A percentile compares a stretch with the other conserved stretches of the same genome.
phyloP scores from a whole-genome alignment of 1,140 invertebrate genomes.

The Drosophila parabipectinata region DNA sequence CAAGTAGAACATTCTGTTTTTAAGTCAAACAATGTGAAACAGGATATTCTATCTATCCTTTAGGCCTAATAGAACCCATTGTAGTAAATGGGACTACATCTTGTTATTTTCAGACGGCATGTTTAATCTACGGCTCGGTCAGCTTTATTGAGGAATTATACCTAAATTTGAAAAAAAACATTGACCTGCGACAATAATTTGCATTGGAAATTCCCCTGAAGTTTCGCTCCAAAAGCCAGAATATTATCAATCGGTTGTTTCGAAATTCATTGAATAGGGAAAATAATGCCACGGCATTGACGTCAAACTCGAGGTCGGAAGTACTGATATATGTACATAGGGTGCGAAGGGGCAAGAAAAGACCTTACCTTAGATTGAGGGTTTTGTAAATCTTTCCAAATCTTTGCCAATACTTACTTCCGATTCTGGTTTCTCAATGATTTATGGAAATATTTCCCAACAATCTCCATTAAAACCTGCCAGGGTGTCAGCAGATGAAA shows the following conservation, averaged over 20 bases:
- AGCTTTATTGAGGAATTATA: background rate
- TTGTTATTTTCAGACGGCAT: constrained; percentile 10
- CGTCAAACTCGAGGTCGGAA: constrained; percentile 61
- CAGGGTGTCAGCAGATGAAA: constrained; percentile 18
- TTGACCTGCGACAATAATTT: constrained; percentile 48
- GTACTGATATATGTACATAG: constrained; percentile 14
- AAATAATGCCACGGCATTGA: constrained; percentile 61
- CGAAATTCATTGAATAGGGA: constrained; percentile 11
- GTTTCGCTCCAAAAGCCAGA: background rate
- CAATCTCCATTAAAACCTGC: background rate
- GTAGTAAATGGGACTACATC: constrained; percentile 15
- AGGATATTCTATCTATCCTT: constrained; percentile 32
- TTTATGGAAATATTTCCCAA: no score
- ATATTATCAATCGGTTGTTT: background rate
- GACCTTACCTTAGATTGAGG: background rate
- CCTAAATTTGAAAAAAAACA: no score
- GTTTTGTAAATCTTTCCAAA: constrained; percentile 13
- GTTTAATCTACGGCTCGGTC: constrained; percentile 29
- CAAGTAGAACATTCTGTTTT: constrained; percentile 55
- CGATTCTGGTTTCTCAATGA: no score
- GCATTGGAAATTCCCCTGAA: constrained; percentile 39
- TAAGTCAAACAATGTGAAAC: constrained; percentile 41
- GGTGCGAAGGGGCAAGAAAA: background rate
- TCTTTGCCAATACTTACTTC: no score
- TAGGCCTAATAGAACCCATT: constrained; percentile 17